Conservation (phyloP, 2,113 vertebrate species). For the Limanda limanda region DNA sequence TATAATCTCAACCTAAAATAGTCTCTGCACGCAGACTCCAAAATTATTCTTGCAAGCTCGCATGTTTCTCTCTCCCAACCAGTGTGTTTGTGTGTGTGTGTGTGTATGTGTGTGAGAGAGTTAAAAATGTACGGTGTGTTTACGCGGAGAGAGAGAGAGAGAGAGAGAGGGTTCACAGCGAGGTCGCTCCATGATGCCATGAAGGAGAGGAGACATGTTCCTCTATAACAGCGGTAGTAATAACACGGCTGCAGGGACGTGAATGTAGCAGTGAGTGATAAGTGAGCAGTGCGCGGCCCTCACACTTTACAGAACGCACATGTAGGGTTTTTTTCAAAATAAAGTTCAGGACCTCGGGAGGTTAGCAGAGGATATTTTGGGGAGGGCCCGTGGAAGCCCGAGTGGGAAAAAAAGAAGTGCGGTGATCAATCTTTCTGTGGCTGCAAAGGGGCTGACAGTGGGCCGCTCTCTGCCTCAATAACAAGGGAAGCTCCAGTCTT, state of each 20-base stretch:
- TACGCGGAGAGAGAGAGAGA: slow-evolving; percentile 55
- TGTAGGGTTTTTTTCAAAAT: slow-evolving; percentile 33
- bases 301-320: slow-evolving; percentile 40
- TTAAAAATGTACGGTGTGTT: slow-evolving; percentile 63
- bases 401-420: slow-evolving; percentile 57
- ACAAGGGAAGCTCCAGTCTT: slow-evolving; percentile 48
- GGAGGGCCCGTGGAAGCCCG: slow-evolving; percentile 64
- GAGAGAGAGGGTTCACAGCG: slow-evolving; percentile 70
- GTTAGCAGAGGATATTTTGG: slow-evolving; percentile 75
- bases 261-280: slow-evolving; percentile 11
- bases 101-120: background rate
- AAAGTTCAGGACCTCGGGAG: slow-evolving; percentile 55
- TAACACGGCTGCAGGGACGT: slow-evolving; percentile 3
- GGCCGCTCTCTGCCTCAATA: slow-evolving; percentile 77
- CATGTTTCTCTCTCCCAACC: slow-evolving; percentile 1
- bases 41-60: slow-evolving; percentile 3
- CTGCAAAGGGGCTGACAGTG: slow-evolving; percentile 90
- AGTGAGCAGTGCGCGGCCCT: background rate
- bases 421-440: slow-evolving; percentile 94
- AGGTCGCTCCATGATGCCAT: slow-evolving; percentile 64
- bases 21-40: background rate
- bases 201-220: slow-evolving; percentile 9
- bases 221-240: slow-evolving; percentile 18
- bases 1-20: slow-evolving; percentile 22
- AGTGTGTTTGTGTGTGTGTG: slow-evolving; percentile 15